A percentile compares a stretch with the other conserved stretches of the same genome.
phyloP scores from a whole-genome alignment of 2,888 invertebrate genomes.

The Xylota sylvarum region DNA sequence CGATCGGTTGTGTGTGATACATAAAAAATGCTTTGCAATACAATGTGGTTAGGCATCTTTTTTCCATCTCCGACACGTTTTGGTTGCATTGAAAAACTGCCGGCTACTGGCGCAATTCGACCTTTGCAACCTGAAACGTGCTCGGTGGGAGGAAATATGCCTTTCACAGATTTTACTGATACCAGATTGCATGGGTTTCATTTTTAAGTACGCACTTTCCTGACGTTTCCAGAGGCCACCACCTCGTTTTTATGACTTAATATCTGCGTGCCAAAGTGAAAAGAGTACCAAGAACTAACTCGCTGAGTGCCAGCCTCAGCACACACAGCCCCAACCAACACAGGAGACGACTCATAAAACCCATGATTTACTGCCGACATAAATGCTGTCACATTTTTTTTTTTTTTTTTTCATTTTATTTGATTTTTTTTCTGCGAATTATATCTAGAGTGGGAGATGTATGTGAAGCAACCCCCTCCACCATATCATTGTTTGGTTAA shows the following conservation, averaged over 20 bases:
- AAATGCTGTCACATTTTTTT: slow-evolving; percentile 68
- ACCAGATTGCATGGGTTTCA: slow-evolving; percentile 37
- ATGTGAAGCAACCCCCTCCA: neutral
- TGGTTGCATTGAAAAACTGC: slow-evolving; percentile 16
- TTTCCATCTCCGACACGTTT: slow-evolving; percentile 55
- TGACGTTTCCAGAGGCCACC: slow-evolving; percentile 37
- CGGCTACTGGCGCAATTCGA: slow-evolving; percentile 25
- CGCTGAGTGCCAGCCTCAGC: slow-evolving; percentile 60
- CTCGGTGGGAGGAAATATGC: slow-evolving; percentile 16
- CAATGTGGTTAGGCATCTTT: slow-evolving; percentile 20
- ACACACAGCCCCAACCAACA: slow-evolving; percentile 35
- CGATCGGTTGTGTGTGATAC: slow-evolving; percentile 15
- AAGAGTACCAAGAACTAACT: slow-evolving; percentile 57
- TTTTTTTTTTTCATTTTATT: slow-evolving; percentile 25
- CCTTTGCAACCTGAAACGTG: slow-evolving; percentile 47
- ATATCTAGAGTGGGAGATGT: neutral
- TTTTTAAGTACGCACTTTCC: slow-evolving; percentile 69
- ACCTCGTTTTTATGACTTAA: slow-evolving; percentile 73
- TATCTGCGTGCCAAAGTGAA: slow-evolving; percentile 70
- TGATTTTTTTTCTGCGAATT: slow-evolving; percentile 21
- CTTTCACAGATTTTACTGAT: slow-evolving; percentile 9
- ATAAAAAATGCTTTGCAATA: neutral
- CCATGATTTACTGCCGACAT: slow-evolving; percentile 70
- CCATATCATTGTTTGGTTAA: slow-evolving; percentile 64
- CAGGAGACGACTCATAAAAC: slow-evolving; percentile 65